Base-by-base conservation (phyloP, 2,797 vertebrate species). In the Gallirallus australis region DNA sequence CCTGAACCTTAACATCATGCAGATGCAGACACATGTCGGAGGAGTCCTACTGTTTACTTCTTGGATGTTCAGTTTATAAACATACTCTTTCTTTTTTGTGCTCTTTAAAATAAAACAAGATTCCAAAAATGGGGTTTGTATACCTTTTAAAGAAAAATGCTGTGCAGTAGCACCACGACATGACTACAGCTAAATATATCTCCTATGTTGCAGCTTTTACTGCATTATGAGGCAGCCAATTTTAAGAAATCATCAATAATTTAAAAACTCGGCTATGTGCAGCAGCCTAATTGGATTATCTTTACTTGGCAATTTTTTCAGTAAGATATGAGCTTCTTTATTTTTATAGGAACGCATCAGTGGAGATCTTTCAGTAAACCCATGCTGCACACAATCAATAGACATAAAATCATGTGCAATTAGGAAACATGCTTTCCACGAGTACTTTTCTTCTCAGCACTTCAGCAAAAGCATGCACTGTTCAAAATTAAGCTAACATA, bases 231-330 rank as follows among this genome's bases (percentile, higher is more conserved):
- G 66, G 59, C 70, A 91, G 91, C 15, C 53, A 68, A 45, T 59
- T 92, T 89, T 53, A 89, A 93, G 57, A 85, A 48, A 83, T 50
- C 68, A 94, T 94, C 72, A 94, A 91, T 92, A 95, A 95, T 93
- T 94, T 72, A 93, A 72, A 72, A 92, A 88, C 39, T 71, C 79
- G 52, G 84, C 53, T 61, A n/a, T 18, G 50, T 72, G 65, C 65
- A 91, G 19, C 64, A 12, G 4, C 35, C 42, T 94, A 93, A 94
- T 89, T 91, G 42, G 61, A 94, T 93, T 91, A 83, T 61, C 59
- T 91, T 91, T 71, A 53, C 68, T 80, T 42, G 30, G 42, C 65
- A 54, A 10, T 53, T 78, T 93, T 92, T 96, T 87, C 76, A 68
- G 33, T 47, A 73, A 50, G 78, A 28, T 77, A 92, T 63, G 61